Evolutionary conservation across 2,888 invertebrate species (phyloP).

Genomic region (Netelia melanura): DNA sequence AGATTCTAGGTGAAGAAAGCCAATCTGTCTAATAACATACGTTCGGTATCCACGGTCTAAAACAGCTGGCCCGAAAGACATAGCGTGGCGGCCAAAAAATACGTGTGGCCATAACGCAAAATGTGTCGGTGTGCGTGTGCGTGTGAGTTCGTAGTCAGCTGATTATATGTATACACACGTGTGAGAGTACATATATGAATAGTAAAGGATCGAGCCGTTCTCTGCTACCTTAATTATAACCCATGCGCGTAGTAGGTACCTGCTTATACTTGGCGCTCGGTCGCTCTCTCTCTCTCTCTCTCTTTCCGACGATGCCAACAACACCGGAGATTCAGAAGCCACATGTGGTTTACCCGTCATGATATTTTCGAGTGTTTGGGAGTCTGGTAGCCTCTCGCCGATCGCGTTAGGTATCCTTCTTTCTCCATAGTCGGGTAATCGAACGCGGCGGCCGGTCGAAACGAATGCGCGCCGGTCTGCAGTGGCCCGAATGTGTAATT

Average conservation of each 20-base stretch:
- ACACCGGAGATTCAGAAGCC: slow-evolving; percentile 50
- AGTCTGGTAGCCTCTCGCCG: background rate
- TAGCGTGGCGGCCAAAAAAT: slow-evolving; percentile 50
- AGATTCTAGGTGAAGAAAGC: slow-evolving; percentile 63
- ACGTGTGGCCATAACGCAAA: slow-evolving; percentile 20
- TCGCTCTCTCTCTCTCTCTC: background rate
- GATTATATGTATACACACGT: slow-evolving; percentile 21
- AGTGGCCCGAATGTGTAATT: slow-evolving; percentile 68
- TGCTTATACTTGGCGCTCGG: background rate
- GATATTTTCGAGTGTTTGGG: background rate
- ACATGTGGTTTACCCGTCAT: slow-evolving; percentile 13
- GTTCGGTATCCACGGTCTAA: slow-evolving; percentile 56
- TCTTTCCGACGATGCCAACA: slow-evolving; percentile 8
- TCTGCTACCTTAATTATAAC: slow-evolving; percentile 56
- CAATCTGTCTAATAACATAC: slow-evolving; percentile 72
- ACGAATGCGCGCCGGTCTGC: slow-evolving; percentile 36
- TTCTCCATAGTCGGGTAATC: background rate
- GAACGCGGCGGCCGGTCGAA: slow-evolving; percentile 13
- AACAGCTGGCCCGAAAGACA: slow-evolving; percentile 63
- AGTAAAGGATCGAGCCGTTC: slow-evolving; percentile 10
- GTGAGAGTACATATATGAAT: background rate
- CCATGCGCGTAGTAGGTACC: background rate
- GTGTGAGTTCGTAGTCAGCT: slow-evolving; percentile 46
- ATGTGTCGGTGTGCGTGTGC: background rate
- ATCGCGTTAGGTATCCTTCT: slow-evolving; percentile 2